Evolutionary conservation across 2,113 vertebrate genomes (phyloP).

Genomic region (Zapornia atra): DNA sequence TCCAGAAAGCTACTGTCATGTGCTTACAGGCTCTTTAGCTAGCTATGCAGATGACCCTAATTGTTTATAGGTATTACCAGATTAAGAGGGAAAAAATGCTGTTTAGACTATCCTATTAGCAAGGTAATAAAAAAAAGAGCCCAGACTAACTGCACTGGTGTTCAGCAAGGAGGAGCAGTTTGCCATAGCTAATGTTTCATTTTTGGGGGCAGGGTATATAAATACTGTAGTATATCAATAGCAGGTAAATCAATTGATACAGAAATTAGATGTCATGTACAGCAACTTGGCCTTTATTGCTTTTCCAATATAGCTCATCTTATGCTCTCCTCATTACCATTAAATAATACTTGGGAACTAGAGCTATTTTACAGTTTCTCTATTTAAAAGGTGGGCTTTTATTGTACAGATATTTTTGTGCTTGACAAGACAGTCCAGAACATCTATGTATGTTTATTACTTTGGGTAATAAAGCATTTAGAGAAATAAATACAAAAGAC

Average conservation of each 20-base stretch:
- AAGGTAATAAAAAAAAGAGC: neutral
- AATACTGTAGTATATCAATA: conserved; percentile 8
- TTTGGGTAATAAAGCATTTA: neutral
- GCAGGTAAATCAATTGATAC: conserved; percentile 59
- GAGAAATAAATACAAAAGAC: neutral
- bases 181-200: conserved; percentile 12
- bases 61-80: neutral
- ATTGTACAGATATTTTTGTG: neutral
- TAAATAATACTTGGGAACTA: conserved; percentile 41
- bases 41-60: neutral
- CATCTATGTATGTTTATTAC: conserved; percentile 8
- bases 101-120: neutral
- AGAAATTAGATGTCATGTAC: conserved; percentile 64
- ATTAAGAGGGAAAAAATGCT: neutral
- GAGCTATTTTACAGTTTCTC: conserved; percentile 20
- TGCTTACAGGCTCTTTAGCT: neutral
- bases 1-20: neutral
- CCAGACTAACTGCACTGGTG: neutral
- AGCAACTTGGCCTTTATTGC: conserved; percentile 54
- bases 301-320: conserved; percentile 63
- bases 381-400: conserved; percentile 25
- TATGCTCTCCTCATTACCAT: conserved; percentile 27
- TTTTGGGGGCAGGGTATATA: conserved; percentile 1
- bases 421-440: neutral
- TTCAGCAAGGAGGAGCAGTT: neutral